These are phyloP conservation scores for Hemiprocne comata DNA, from an alignment of 2,113 vertebrate genomes.

Conservation along the genomic window DNA sequence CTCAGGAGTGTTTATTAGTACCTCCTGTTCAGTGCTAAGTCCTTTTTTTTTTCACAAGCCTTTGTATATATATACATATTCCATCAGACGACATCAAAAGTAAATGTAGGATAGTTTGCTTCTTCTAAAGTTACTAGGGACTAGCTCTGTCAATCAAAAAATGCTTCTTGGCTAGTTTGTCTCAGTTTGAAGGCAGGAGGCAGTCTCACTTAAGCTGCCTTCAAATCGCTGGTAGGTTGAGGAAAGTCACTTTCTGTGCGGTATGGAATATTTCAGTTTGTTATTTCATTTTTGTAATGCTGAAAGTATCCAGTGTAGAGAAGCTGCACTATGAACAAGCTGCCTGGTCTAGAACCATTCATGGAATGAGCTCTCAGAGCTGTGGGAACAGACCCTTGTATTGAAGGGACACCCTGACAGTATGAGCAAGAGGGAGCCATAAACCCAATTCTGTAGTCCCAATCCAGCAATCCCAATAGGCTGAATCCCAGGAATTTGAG, in stretches of 20 bases:
- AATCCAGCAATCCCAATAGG: neutral
- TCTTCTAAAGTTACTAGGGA: constrained; percentile 34
- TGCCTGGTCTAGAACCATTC: neutral
- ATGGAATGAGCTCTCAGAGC: neutral
- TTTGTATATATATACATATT: neutral
- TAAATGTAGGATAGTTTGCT: neutral
- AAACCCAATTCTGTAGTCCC: neutral
- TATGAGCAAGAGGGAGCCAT: neutral
- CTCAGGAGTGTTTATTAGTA: neutral
- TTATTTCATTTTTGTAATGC: neutral
- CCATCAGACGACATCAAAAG: constrained; percentile 34
- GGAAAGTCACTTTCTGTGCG: neutral
- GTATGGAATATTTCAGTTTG: neutral
- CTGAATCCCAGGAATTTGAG: neutral
- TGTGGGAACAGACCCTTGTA: neutral
- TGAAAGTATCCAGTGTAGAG: neutral
- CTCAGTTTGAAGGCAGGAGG: neutral
- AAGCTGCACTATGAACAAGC: neutral
- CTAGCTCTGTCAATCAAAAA: constrained; percentile 33
- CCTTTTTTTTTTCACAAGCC: neutral
- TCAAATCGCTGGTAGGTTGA: neutral
- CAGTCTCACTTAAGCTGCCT: neutral
- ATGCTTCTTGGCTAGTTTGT: neutral
- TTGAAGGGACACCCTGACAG: neutral
- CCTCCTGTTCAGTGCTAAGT: neutral